Percentiles rank a stretch among this genome's conserved stretches.
phyloP scores from a whole-genome alignment of 2,797 vertebrate species.

The Morus bassanus region DNA sequence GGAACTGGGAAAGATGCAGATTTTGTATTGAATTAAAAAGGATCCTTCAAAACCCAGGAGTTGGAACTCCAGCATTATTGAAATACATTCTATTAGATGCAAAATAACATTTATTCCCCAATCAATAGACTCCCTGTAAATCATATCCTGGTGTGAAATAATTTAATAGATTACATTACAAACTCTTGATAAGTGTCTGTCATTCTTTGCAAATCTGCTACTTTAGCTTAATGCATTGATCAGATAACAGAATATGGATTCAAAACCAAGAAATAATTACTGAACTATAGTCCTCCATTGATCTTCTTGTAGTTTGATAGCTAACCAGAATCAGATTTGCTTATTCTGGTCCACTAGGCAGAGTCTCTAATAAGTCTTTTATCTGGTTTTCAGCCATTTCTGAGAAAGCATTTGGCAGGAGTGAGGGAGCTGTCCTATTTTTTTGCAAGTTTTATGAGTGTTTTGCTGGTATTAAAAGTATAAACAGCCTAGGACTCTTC shows the following conservation, averaged over 20 bases:
- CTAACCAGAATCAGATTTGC: neutral
- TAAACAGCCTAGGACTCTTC: neutral
- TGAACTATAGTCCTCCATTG: neutral
- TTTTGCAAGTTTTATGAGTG: neutral
- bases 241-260: neutral
- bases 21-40: neutral
- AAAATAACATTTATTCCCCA: conserved; percentile 33
- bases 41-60: neutral
- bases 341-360: neutral
- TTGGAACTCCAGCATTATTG: neutral
- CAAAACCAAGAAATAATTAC: conserved; percentile 21
- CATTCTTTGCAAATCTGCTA: neutral
- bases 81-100: conserved; percentile 14
- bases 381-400: neutral
- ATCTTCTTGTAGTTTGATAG: neutral
- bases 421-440: neutral
- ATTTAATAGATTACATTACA: conserved; percentile 14
- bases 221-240: conserved; percentile 3
- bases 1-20: neutral
- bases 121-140: conserved; percentile 18
- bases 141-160: conserved; percentile 9
- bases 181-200: conserved; percentile 16
- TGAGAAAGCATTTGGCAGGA: neutral
- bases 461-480: neutral
- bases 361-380: neutral